These are phyloP conservation scores for Chrysina gloriosa DNA, from an alignment of 2,888 invertebrate genomes.

Conservation along the genomic window DNA sequence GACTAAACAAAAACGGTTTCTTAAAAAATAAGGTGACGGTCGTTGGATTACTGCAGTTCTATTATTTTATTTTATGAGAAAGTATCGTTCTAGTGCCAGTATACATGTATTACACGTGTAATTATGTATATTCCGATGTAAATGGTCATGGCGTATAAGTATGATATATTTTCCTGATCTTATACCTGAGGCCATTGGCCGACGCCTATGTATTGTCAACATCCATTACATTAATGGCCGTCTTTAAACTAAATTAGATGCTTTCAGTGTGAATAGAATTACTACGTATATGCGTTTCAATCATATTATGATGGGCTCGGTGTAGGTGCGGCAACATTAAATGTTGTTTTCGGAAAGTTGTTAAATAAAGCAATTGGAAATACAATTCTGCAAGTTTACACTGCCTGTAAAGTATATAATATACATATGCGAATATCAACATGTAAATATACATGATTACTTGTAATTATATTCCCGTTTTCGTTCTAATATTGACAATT, in stretches of 20 bases:
- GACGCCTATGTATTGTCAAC: constrained; percentile 48
- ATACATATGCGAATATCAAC: no score
- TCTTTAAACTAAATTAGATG: constrained; percentile 46
- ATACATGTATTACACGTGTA: constrained; percentile 51
- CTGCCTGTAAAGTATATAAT: no score
- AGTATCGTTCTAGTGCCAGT: constrained; percentile 46
- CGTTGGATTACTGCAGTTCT: constrained; percentile 11
- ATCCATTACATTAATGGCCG: constrained; percentile 50
- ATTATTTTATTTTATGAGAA: constrained; percentile 21
- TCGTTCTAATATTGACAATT: no score
- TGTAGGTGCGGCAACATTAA: constrained; percentile 31
- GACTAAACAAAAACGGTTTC: no score
- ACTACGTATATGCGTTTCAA: constrained; percentile 20
- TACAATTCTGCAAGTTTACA: no score
- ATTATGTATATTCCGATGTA: constrained; percentile 53
- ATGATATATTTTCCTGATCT: constrained; percentile 50
- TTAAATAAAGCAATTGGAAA: constrained; percentile 21
- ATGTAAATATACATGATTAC: no score
- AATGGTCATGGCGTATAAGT: constrained; percentile 46
- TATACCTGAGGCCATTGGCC: constrained; percentile 44
- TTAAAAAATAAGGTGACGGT: constrained; percentile 21
- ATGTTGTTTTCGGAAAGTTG: constrained; percentile 19
- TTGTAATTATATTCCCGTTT: no score
- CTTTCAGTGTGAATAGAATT: constrained; percentile 35
- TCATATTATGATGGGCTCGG: constrained; percentile 36